A percentile compares a stretch with the other conserved stretches of the same genome.
These are phyloP conservation scores for Aphaenogaster rudis DNA, from an alignment of 1,140 invertebrate genomes.

Conservation along the genomic window DNA sequence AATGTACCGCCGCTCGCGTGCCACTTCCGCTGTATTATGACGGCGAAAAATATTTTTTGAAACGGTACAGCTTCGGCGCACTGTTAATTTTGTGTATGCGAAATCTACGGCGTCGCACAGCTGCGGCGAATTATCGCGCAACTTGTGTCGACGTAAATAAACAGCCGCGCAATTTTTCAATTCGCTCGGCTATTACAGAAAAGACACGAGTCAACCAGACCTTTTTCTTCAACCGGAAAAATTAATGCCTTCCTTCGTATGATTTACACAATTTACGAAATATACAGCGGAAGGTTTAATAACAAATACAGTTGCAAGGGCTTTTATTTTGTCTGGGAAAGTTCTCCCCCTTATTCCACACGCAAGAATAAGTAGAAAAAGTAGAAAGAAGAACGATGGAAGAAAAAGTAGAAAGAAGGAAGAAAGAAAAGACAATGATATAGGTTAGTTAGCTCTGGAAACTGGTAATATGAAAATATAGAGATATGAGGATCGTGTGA, in stretches of 20 bases:
- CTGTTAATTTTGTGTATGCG: slow-evolving; percentile 49
- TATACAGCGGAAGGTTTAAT: neutral
- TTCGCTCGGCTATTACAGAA: neutral
- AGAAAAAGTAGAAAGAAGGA: neutral
- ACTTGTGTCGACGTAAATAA: slow-evolving; percentile 38
- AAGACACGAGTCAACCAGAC: slow-evolving; percentile 15
- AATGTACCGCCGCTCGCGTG: slow-evolving; percentile 30
- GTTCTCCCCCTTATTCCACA: neutral
- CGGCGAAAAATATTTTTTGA: slow-evolving; percentile 47
- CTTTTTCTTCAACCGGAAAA: neutral
- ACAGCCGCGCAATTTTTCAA: slow-evolving; percentile 12
- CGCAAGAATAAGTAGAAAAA: neutral
- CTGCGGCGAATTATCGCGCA: slow-evolving; percentile 41
- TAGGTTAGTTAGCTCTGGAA: neutral
- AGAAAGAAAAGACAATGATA: neutral
- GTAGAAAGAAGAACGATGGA: neutral
- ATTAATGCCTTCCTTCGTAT: neutral
- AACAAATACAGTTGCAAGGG: neutral
- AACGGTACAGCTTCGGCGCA: neutral
- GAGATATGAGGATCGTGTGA: slow-evolving; percentile 15
- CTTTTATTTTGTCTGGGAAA: neutral
- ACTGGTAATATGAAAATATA: neutral
- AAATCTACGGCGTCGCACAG: slow-evolving; percentile 45
- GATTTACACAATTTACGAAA: slow-evolving; percentile 12
- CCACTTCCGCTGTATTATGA: slow-evolving; percentile 38